phyloP scores from a whole-genome alignment of 2,113 vertebrate genomes.

The Chaetodon trifascialis region DNA sequence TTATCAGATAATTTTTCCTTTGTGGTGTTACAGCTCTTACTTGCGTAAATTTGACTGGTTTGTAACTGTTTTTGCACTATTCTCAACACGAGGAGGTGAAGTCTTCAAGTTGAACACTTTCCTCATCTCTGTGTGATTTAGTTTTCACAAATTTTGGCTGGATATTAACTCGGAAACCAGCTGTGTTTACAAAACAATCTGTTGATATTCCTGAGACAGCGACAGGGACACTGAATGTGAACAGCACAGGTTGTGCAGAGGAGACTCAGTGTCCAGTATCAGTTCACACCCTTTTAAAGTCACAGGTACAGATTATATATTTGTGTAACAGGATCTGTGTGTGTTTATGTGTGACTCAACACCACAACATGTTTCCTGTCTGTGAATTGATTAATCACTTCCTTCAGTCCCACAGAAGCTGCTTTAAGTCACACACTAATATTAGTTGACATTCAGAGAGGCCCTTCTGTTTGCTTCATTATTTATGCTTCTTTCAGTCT shows the following conservation, averaged over 20 bases:
- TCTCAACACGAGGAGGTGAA: neutral
- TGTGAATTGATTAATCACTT: conserved; percentile 70
- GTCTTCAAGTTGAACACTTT: neutral
- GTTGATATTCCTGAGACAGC: neutral
- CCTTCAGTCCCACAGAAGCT: conserved; percentile 42
- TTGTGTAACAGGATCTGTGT: conserved; percentile 41
- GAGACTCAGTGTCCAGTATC: neutral
- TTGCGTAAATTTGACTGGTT: neutral
- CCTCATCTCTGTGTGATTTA: neutral
- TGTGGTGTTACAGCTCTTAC: neutral
- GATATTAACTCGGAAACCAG: conserved; percentile 30
- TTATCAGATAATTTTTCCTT: neutral
- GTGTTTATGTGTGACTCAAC: conserved; percentile 68
- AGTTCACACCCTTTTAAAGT: conserved; percentile 36
- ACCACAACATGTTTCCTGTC: conserved; percentile 69
- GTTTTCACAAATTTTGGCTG: neutral
- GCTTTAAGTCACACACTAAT: conserved; percentile 65
- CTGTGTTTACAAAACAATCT: conserved; percentile 17
- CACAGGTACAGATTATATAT: conserved; percentile 64
- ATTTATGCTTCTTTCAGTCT: conserved; percentile 17
- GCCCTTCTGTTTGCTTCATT: conserved; percentile 42
- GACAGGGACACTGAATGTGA: conserved; percentile 7
- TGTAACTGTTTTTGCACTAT: neutral
- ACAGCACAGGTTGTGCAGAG: neutral
- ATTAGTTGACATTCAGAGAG: conserved; percentile 58